phyloP scores from a whole-genome alignment of 2,888 invertebrate genomes.

The Phanerotoma sp. region DNA sequence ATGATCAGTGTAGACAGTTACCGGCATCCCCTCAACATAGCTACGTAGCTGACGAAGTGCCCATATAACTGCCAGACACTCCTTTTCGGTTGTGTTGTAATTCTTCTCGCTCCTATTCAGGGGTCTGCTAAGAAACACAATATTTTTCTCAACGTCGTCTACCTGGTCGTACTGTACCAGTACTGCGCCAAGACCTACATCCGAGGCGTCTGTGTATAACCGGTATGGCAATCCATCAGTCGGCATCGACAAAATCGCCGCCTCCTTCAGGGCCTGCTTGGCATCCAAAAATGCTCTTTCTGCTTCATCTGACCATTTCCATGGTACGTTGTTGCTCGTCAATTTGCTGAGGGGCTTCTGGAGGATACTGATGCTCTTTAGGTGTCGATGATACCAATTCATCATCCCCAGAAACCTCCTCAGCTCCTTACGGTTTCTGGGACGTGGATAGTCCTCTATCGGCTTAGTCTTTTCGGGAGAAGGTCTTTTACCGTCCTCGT shows the following conservation, averaged over 20 bases:
- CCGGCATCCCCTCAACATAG: background rate
- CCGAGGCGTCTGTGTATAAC: background rate
- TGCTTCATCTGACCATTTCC: background rate
- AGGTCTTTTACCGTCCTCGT: background rate
- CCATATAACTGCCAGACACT: background rate
- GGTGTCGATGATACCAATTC: slow-evolving; percentile 14
- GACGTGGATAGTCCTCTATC: slow-evolving; percentile 5
- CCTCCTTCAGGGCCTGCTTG: background rate
- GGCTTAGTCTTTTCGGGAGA: slow-evolving; percentile 4
- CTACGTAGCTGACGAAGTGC: background rate
- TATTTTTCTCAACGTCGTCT: background rate
- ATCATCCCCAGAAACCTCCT: slow-evolving; percentile 6
- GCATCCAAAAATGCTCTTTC: background rate
- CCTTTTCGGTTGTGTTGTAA: background rate
- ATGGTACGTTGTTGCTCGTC: background rate
- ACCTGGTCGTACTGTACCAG: background rate
- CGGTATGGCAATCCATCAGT: background rate
- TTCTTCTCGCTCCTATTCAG: background rate
- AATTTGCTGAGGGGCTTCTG: background rate
- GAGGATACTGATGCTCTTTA: background rate
- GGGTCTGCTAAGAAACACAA: background rate
- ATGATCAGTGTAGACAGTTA: background rate
- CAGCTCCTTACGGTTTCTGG: slow-evolving; percentile 4
- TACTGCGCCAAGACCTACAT: background rate
- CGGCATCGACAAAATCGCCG: background rate